Evolutionary conservation across 2,113 vertebrate genomes (phyloP), one percentile per base, ranked within the genome.

Genomic region (Dendropsophus ebraccatus): DNA sequence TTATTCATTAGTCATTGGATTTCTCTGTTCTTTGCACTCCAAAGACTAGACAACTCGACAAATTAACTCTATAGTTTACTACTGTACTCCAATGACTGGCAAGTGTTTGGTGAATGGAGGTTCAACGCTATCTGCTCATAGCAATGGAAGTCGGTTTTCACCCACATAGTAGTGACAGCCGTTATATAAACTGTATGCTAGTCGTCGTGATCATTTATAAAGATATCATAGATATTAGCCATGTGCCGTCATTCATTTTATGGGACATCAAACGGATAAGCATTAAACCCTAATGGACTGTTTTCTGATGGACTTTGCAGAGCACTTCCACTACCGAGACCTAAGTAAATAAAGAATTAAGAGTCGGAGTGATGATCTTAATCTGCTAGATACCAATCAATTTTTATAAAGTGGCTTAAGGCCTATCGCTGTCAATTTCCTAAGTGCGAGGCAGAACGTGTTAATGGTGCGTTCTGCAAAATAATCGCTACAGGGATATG

Each of bases 371-470:
- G 25, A 30, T 50, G 28, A 32, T 49, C 45, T 11, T 52, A 50
- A 77, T 77, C 74, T 77, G 16, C 14, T 21, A 77, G 49, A 54
- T 77, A 77, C 74, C 47, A 13, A 32, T 77, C 74, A 54, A 50
- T 49, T 77, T 77, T 77, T 77, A 77, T 52, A 77, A 77, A 77
- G 74, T 50, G 28, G 49, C 74, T 74, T 77, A 77, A 19, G 5
- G 47, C 49, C 74, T n/a, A 54, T 32, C 3, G 49, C 47, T 54
- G 49, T 77, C 47, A 32, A 77, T 54, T 52, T 54, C 14, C 17
- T 52, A 77, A 54, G 21, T 77, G 49, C 19, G 17, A 30, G 16
- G 74, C 74, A 21, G 25, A 32, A 77, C 28, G 16, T 52, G 49
- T 77, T 77, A 52, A 77, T 50, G 28, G 5, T 17, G 19, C 47